These are phyloP conservation scores for Sitta europaea DNA, from an alignment of 2,113 vertebrate species.

Conservation along the genomic window DNA sequence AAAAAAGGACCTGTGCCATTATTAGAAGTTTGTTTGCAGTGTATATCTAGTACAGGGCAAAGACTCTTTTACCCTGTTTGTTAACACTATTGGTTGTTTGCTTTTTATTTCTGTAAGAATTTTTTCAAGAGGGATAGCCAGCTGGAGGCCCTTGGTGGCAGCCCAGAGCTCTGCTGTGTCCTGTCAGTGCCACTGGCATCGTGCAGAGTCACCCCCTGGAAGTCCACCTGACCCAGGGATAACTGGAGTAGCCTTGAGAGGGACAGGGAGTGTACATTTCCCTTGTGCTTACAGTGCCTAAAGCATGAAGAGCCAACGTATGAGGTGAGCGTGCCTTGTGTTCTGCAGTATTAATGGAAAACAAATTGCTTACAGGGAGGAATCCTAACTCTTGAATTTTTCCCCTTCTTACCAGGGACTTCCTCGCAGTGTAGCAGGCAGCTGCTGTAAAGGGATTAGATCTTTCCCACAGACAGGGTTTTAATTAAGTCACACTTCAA, in stretches of 20 bases:
- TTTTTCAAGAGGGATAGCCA: background rate
- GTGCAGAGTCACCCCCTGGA: background rate
- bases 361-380: conserved; percentile 5
- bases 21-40: conserved; percentile 33
- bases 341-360: conserved; percentile 50
- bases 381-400: background rate
- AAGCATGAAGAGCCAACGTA: background rate
- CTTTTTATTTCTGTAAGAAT: background rate
- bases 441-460: background rate
- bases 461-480: background rate
- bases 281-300: conserved; percentile 50
- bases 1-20: conserved; percentile 50
- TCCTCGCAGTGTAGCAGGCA: background rate
- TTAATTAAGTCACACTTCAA: background rate
- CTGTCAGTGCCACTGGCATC: background rate
- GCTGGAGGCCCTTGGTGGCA: background rate
- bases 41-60: background rate
- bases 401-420: background rate
- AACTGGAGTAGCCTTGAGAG: background rate
- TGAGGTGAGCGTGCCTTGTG: conserved; percentile 61
- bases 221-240: background rate
- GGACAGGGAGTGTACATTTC: background rate
- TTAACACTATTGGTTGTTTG: background rate
- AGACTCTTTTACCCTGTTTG: conserved; percentile 2
- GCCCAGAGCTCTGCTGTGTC: background rate